phyloP scores from a whole-genome alignment of 2,113 vertebrate genomes.

The Chaetops frenatus region DNA sequence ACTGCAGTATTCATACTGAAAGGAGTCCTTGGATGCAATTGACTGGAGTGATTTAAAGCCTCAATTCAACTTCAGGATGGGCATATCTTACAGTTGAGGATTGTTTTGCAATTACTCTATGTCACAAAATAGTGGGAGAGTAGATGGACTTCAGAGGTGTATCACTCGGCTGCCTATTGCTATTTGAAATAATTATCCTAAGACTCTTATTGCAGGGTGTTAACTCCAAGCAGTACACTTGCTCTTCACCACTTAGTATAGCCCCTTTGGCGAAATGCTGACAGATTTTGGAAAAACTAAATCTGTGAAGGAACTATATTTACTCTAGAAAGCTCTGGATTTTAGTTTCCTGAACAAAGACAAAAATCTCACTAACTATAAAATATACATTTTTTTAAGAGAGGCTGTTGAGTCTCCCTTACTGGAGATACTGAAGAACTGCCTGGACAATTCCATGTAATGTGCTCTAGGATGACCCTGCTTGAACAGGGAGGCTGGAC shows the following conservation, averaged over 20 bases:
- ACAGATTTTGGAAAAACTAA: background rate
- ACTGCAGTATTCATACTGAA: background rate
- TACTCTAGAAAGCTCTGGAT: background rate
- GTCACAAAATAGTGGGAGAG: background rate
- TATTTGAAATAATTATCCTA: background rate
- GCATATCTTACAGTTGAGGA: background rate
- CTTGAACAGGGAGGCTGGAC: background rate
- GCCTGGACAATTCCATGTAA: background rate
- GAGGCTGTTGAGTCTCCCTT: background rate
- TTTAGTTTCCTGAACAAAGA: background rate
- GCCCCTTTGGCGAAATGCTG: background rate
- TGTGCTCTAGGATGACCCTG: background rate
- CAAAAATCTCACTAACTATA: background rate
- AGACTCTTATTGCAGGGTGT: background rate
- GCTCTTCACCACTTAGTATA: background rate
- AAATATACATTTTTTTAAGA: background rate
- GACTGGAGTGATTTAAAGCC: background rate
- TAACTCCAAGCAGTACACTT: background rate
- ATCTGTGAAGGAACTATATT: background rate
- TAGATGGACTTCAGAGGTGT: background rate
- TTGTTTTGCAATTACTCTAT: background rate
- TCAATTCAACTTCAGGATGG: background rate
- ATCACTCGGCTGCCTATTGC: background rate
- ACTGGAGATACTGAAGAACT: background rate
- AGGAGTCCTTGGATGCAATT: background rate